Evolutionary conservation across 2,888 invertebrate species (phyloP), one percentile per base, ranked within the genome.

Genomic region (Calameuta pallipes): DNA sequence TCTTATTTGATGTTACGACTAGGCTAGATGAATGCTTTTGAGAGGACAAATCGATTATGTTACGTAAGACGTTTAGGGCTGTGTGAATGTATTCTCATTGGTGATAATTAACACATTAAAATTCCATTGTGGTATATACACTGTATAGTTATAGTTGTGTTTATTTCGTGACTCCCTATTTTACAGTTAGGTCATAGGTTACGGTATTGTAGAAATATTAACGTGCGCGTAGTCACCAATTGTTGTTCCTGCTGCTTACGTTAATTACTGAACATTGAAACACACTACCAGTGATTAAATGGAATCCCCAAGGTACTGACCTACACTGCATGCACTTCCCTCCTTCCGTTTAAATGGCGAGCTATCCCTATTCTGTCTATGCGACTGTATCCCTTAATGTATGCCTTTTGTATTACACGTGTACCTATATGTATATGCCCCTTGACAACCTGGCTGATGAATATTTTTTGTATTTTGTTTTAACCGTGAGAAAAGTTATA

Each of bases 241-340:
- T 56, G 41, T 56, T 56, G 41, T 56, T 56, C 41, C 41, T 56
- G 23, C 71, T 78, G 75, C 78, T 35, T 69, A 77, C 74, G 56
- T 74, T 78, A 78, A 78, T 78, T 78, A 78, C 68, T 30, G 71
- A 68, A 78, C 76, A 78, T 74, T 76, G 75, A 71, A 78, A 71
- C 78, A 76, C 73, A 76, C 75, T 78, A 78, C 75, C 75, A 71
- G 75, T 78, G 78, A 78, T 78, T 78, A 78, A 78, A 78, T 73
- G 78, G 68, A 76, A 70, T 70, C 78, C 78, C 76, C 41, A 33
- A 69, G 76, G 78, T 56, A 70, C 75, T 73, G 75, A 74, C 70
- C 34, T 35, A 36, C 78, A 23, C 41, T 76, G 71, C 73, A 36
- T 71, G 41, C 41, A 76, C 71, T 76, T 71, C 73, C 30, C 69